Evolutionary conservation across 2,797 vertebrate species (phyloP), one percentile per base, ranked within the genome.

Genomic region (Dryobates pubescens): DNA sequence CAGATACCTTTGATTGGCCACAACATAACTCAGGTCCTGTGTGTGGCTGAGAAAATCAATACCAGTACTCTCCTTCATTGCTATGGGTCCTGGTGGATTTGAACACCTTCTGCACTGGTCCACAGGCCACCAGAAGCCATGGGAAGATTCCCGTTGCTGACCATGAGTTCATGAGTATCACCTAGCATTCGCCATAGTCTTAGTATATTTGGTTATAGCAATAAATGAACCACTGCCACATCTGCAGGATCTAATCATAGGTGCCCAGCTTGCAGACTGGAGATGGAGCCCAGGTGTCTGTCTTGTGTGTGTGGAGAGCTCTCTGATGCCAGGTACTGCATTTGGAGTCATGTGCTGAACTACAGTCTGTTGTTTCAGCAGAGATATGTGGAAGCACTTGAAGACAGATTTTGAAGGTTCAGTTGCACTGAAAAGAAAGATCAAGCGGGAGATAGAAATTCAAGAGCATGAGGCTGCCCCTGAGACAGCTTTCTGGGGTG

Each of bases 11-110:
- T 2, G 2, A 22, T 24, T 34, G 59, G 54, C 58, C 81, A 59
- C 0, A 0, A 49, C 24, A 32, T 17, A 36, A 18, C 2, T 61
- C 45, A 19, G n/a, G 45, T n/a, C 29, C 51, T 2, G 2, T 15
- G 16, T 30, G 15, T 1, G 5, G 49, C 45, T 30, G 57, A 64
- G 58, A 47, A 82, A 82, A 49, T 53, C 1, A 1, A 13, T 23
- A 34, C 29, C 17, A 10, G 10, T 5, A 26, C 34, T 68, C 41
- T 45, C 13, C 41, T 67, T 78, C 63, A 34, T 75, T 43, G 29
- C 69, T 17, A 8, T 17, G 73, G 32, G 38, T 68, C 41, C 43
- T 38, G 51, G 41, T 32, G 16, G 15, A 8, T 57, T 41, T 68
- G 49, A 71, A 41, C 36, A 51, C 13, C 11, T 17, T 38, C 58